Conservation (phyloP, 1,140 invertebrate genomes). For the Aphelenchoides besseyi region DNA sequence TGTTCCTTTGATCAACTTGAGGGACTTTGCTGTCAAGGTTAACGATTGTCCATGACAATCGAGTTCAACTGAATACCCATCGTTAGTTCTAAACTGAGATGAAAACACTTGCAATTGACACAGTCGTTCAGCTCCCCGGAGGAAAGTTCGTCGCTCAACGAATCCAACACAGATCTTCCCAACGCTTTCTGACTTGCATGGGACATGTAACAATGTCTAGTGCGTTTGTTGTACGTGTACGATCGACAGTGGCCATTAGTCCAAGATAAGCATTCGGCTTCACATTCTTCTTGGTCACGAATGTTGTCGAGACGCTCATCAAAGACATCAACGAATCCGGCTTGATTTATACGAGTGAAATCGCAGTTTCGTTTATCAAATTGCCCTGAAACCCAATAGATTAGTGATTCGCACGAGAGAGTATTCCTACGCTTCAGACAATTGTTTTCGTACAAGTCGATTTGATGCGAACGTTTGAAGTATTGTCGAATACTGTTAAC, state of each 20-base stretch:
- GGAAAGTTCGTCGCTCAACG: slow-evolving; percentile 17
- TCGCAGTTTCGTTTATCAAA: slow-evolving; percentile 23
- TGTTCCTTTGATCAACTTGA: slow-evolving; percentile 32
- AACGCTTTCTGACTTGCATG: slow-evolving; percentile 28
- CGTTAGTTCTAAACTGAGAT: background rate
- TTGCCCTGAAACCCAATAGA: slow-evolving; percentile 18
- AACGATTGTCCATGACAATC: slow-evolving; percentile 32
- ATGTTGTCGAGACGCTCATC: slow-evolving; percentile 26
- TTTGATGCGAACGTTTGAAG: slow-evolving; percentile 17
- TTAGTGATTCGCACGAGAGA: slow-evolving; percentile 1
- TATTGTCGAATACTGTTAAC: slow-evolving; percentile 40
- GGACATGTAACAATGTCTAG: slow-evolving; percentile 26
- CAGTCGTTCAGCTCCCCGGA: slow-evolving; percentile 35
- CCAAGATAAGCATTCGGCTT: slow-evolving; percentile 31
- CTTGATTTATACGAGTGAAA: slow-evolving; percentile 36
- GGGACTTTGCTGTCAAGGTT: slow-evolving; percentile 26
- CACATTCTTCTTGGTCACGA: slow-evolving; percentile 10
- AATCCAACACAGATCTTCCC: slow-evolving; percentile 35
- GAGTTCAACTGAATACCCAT: slow-evolving; percentile 25
- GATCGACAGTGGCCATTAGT: slow-evolving; percentile 27
- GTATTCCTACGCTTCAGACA: slow-evolving; percentile 28
- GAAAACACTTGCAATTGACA: slow-evolving; percentile 21
- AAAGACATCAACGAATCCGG: slow-evolving; percentile 33
- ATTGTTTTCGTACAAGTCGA: slow-evolving; percentile 37
- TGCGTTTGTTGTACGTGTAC: slow-evolving; percentile 29